Conservation (phyloP, 2,888 invertebrate genomes). For the Antitype chi region DNA sequence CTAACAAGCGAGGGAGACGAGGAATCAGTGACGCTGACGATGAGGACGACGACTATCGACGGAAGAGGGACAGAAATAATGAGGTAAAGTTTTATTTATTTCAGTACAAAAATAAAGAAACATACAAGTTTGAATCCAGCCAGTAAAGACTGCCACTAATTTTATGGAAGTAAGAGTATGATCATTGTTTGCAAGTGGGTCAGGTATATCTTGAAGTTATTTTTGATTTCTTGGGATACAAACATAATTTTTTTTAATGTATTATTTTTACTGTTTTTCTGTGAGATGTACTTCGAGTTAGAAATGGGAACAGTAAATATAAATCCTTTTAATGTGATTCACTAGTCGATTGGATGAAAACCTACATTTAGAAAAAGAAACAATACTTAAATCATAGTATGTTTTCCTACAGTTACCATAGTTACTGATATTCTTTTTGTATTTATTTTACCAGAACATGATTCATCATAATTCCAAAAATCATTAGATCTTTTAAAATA, state of each 20-base stretch:
- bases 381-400: not conserved
- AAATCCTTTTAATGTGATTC: not conserved
- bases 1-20: slow-evolving; percentile 82
- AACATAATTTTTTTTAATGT: too few species aligned
- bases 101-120: not conserved
- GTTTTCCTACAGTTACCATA: slow-evolving; percentile 16
- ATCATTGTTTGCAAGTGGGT: not conserved
- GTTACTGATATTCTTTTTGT: slow-evolving; percentile 1
- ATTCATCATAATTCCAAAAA: slow-evolving; percentile 5
- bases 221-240: not conserved
- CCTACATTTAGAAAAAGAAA: not conserved
- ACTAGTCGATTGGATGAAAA: not conserved
- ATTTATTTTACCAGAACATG: not conserved
- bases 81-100: slow-evolving; percentile 86
- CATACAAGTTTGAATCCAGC: not conserved
- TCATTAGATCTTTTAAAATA: not conserved
- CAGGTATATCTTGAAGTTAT: not conserved
- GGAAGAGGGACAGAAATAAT: slow-evolving; percentile 94
- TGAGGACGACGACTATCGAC: slow-evolving; percentile 93
- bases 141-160: not conserved
- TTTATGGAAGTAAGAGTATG: not conserved
- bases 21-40: slow-evolving; percentile 92
- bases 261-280: not conserved
- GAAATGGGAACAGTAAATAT: not conserved
- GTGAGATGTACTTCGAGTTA: not conserved